phyloP scores from a whole-genome alignment of 2,888 invertebrate species.

The Hoplodrina ambigua region DNA sequence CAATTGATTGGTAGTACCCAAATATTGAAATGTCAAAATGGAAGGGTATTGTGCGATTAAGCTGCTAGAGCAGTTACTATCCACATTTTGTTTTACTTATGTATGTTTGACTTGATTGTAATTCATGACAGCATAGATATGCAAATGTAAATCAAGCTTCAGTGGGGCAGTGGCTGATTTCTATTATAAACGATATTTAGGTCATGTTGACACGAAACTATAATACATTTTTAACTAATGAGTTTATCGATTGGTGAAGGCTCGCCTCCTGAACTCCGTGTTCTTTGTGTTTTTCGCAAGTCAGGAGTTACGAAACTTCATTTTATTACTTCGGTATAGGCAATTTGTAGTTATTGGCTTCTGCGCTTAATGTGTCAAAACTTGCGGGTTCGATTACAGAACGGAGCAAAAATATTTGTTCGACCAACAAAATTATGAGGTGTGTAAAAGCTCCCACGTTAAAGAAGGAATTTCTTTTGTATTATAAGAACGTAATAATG shows the following conservation, averaged over 20 bases:
- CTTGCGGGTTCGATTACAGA: not conserved
- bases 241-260: constrained; percentile 35
- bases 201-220: constrained; percentile 28
- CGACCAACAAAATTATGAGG: no score
- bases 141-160: constrained; percentile 14
- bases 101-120: not conserved
- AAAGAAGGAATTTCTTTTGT: not conserved
- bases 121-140: constrained; percentile 3
- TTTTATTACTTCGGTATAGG: not conserved
- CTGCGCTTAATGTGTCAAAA: not conserved
- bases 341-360: not conserved
- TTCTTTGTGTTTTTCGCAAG: constrained; percentile 16
- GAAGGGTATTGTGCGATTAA: no score
- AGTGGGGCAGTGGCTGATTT: constrained; percentile 9
- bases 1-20: no score
- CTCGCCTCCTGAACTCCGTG: constrained; percentile 5
- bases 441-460: constrained; percentile 7
- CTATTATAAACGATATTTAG: constrained; percentile 19
- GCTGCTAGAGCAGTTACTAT: not conserved
- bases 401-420: not conserved
- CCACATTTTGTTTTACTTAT: not conserved
- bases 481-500: constrained; percentile 20
- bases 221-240: constrained; percentile 47
- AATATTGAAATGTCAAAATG: no score
- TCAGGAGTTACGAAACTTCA: constrained; percentile 10